These are phyloP conservation scores for Cepaea nemoralis DNA, from an alignment of 1,140 invertebrate species.

Conservation along the genomic window DNA sequence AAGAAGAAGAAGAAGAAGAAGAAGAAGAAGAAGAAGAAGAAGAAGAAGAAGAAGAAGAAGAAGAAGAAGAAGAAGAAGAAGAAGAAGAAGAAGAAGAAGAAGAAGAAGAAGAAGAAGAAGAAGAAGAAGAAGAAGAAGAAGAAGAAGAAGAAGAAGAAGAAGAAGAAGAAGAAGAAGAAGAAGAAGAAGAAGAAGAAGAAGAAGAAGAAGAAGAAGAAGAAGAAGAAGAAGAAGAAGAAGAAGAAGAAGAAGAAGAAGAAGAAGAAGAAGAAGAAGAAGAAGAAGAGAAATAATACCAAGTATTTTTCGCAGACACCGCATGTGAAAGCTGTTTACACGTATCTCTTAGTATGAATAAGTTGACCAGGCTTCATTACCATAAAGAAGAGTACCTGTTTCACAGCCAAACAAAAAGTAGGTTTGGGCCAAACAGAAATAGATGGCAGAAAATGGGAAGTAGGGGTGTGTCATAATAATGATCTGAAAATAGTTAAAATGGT, in stretches of 20 bases:
- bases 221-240: slow-evolving; percentile 39
- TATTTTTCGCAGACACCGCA: too few relatives aligned
- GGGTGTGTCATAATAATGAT: too few relatives aligned
- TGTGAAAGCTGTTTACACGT: too few relatives aligned
- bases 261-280: too few relatives aligned
- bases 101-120: slow-evolving; percentile 27
- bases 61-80: slow-evolving; percentile 18
- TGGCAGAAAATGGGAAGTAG: too few relatives aligned
- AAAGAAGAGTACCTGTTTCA: too few relatives aligned
- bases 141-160: slow-evolving; percentile 3
- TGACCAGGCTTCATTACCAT: too few relatives aligned
- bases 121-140: slow-evolving; percentile 34
- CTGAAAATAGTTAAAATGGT: too few relatives aligned
- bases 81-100: slow-evolving; percentile 42
- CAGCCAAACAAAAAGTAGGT: too few relatives aligned
- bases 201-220: slow-evolving; percentile 33
- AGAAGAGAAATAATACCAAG: slow-evolving; percentile 6
- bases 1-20: neutral
- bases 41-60: neutral
- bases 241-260: slow-evolving; percentile 21
- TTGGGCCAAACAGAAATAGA: too few relatives aligned
- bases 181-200: slow-evolving; percentile 23
- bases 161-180: neutral
- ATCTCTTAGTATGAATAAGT: too few relatives aligned
- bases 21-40: neutral